Percentiles rank a stretch among this genome's conserved stretches.
phyloP scores from a whole-genome alignment of 1,140 invertebrate species.

The Proales similis region DNA sequence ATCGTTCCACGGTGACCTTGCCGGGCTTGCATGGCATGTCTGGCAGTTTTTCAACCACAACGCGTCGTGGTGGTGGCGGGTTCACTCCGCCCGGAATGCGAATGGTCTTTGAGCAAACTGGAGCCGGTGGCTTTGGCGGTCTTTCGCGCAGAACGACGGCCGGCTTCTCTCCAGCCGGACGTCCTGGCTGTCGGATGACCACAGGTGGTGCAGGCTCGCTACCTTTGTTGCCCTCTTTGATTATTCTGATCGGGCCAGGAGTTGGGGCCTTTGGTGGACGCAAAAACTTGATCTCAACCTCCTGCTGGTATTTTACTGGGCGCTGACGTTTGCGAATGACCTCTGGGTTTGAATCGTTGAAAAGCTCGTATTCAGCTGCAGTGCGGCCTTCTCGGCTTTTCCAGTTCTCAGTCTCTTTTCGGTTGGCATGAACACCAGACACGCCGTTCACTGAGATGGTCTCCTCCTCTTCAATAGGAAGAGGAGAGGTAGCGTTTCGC shows the following conservation, averaged over 20 bases:
- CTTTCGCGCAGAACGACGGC: slow-evolving; percentile 19
- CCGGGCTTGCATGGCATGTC: slow-evolving; percentile 9
- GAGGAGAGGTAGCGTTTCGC: too few relatives aligned
- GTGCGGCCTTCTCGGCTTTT: too few relatives aligned
- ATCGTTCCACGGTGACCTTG: slow-evolving; percentile 9
- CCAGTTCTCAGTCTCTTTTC: slow-evolving; percentile 17
- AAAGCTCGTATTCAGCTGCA: slow-evolving; percentile 27
- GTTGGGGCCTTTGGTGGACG: neutral
- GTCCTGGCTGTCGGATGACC: slow-evolving; percentile 11
- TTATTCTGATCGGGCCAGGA: neutral
- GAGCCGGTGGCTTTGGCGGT: slow-evolving; percentile 10
- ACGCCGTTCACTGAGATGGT: slow-evolving; percentile 16
- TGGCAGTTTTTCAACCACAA: slow-evolving; percentile 32
- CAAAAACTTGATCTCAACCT: slow-evolving; percentile 5
- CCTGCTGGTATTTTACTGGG: too few relatives aligned
- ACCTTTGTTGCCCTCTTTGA: neutral
- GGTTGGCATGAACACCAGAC: slow-evolving; percentile 7
- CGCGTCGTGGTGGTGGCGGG: slow-evolving; percentile 19
- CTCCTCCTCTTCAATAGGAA: slow-evolving; percentile 7
- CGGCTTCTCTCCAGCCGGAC: neutral
- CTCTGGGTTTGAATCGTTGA: slow-evolving; percentile 27
- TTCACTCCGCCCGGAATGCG: neutral
- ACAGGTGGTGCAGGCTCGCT: slow-evolving; percentile 8
- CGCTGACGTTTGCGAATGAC: slow-evolving; percentile 19
- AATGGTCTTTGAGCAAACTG: neutral